Percentiles rank a stretch among this genome's conserved stretches.
These are phyloP conservation scores for Grallaria varia DNA, from an alignment of 2,113 vertebrate genomes.

Conservation along the genomic window DNA sequence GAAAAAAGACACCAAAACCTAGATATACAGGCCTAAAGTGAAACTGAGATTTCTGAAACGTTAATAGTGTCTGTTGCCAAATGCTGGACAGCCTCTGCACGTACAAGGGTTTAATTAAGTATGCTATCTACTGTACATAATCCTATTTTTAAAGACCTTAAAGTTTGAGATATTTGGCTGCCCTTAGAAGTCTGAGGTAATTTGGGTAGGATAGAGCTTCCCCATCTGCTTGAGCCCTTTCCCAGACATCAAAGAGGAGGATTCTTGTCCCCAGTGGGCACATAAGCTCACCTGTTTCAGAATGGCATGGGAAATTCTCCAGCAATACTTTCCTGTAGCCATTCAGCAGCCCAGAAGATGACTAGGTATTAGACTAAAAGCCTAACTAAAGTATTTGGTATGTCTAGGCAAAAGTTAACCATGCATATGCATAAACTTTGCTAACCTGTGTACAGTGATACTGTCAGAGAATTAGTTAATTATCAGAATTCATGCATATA, in stretches of 20 bases:
- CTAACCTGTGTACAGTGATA: neutral
- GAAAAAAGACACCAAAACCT: neutral
- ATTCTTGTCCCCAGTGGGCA: accelerated
- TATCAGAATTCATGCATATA: neutral
- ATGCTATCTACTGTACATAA: neutral
- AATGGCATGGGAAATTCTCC: neutral
- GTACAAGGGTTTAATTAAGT: neutral
- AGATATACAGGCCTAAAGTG: neutral
- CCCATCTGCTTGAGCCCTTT: neutral
- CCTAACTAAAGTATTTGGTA: neutral
- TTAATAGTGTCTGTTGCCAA: neutral
- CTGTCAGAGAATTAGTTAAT: neutral
- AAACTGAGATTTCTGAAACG: neutral
- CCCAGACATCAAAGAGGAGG: neutral
- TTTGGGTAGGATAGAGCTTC: neutral
- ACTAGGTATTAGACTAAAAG: neutral
- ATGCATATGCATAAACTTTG: neutral
- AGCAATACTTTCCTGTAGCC: neutral
- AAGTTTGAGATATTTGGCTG: neutral
- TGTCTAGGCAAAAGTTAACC: neutral
- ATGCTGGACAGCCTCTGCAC: neutral
- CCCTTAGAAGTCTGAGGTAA: neutral
- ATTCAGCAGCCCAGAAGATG: neutral
- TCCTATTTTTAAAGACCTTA: neutral
- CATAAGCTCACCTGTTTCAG: neutral